A percentile compares a stretch with the other conserved stretches of the same genome.
Conservation (phyloP, 1,140 invertebrate genomes). For the Dufourea novaeangliae region DNA sequence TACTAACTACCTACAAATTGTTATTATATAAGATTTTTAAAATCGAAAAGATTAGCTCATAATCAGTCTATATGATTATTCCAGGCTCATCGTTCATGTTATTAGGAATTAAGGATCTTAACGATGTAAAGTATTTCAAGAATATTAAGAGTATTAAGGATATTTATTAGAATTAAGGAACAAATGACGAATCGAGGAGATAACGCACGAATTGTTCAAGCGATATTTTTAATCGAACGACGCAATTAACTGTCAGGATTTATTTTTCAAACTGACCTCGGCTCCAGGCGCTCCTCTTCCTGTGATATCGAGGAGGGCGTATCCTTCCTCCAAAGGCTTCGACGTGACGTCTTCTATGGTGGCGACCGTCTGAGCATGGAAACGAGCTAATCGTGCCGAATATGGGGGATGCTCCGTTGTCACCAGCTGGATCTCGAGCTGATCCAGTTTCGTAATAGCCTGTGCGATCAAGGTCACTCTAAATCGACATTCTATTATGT, state of each 20-base stretch:
- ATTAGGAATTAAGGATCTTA: too few species aligned
- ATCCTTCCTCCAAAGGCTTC: constrained; percentile 86
- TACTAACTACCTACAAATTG: too few species aligned
- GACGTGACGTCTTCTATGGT: constrained; percentile 86
- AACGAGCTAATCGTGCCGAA: constrained; percentile 85
- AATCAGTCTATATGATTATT: too few species aligned
- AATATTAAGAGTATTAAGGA: too few species aligned
- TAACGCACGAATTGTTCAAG: too few species aligned
- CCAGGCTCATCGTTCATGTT: too few species aligned
- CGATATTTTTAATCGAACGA: too few species aligned
- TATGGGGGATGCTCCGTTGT: constrained; percentile 85
- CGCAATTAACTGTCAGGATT: constrained; percentile 20
- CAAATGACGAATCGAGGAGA: too few species aligned
- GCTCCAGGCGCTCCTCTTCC: constrained; percentile 85
- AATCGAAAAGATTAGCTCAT: too few species aligned
- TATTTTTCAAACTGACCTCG: constrained; percentile 79
- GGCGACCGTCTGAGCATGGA: constrained; percentile 85
- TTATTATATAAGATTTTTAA: too few species aligned
- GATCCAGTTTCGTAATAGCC: constrained; percentile 89
- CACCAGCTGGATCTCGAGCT: constrained; percentile 89
- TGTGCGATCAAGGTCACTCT: constrained; percentile 64
- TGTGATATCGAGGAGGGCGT: constrained; percentile 87
- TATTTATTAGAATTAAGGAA: too few species aligned
- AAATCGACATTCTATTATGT: neutral
- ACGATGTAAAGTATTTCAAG: too few species aligned